A percentile compares a stretch with the other conserved stretches of the same genome.
These are phyloP conservation scores for Pterobdella sp. DNA, from an alignment of 2,888 invertebrate genomes.

Conservation along the genomic window DNA sequence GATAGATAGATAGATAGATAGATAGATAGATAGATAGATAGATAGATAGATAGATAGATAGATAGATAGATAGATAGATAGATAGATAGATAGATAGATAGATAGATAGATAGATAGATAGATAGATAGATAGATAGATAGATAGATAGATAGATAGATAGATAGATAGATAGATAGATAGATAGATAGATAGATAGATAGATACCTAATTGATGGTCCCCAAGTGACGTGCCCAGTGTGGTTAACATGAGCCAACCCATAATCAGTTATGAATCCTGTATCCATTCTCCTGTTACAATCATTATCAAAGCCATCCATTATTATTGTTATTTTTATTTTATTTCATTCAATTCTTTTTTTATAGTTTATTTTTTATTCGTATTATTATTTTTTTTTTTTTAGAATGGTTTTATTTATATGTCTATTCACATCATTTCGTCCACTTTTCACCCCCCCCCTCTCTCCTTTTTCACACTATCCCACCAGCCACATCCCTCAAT, in stretches of 20 bases:
- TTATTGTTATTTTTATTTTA: too few relatives aligned
- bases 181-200: neutral
- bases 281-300: neutral
- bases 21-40: neutral
- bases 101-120: neutral
- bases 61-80: neutral
- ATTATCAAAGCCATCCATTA: too few relatives aligned
- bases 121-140: neutral
- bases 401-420: too few relatives aligned
- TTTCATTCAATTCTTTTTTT: too few relatives aligned
- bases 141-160: neutral
- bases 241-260: neutral
- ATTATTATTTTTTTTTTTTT: too few relatives aligned
- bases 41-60: slow-evolving; percentile 5
- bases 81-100: neutral
- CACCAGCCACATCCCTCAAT: too few relatives aligned
- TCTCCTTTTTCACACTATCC: too few relatives aligned
- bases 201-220: neutral
- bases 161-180: neutral
- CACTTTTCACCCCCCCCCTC: too few relatives aligned
- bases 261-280: neutral
- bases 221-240: neutral
- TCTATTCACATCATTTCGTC: too few relatives aligned
- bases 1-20: neutral
- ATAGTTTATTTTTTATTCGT: too few relatives aligned